Conservation (phyloP, 1,140 invertebrate genomes). For the Megathymus violae region DNA sequence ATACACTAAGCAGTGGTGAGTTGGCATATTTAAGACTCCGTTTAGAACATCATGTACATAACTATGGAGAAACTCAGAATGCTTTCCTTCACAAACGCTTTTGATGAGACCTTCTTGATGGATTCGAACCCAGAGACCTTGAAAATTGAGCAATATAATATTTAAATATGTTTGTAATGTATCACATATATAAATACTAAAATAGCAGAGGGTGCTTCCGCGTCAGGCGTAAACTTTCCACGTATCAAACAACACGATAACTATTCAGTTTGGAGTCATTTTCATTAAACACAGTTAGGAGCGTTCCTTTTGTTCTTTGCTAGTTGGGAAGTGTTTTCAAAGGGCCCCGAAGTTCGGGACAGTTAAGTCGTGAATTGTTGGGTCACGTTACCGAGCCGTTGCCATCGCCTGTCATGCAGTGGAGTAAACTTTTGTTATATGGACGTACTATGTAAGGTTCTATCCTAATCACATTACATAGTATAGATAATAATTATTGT, state of each 20-base stretch:
- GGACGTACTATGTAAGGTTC: not conserved
- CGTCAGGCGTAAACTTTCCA: not conserved
- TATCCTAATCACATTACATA: not conserved
- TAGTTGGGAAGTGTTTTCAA: conserved; percentile 10
- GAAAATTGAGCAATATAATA: no score
- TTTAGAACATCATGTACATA: no score
- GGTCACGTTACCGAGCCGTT: conserved; percentile 3
- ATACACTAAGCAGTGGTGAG: no score
- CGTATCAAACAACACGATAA: not conserved
- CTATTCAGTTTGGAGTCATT: not conserved
- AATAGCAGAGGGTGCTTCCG: not conserved
- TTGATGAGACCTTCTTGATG: no score
- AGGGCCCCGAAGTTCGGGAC: conserved; percentile 9
- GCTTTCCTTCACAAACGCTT: no score
- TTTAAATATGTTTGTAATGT: no score
- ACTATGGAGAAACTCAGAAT: no score
- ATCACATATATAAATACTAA: no score
- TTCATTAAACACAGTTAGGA: conserved; percentile 14
- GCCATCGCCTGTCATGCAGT: conserved; percentile 10
- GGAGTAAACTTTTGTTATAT: conserved; percentile 5
- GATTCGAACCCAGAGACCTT: no score
- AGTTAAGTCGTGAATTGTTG: conserved; percentile 12
- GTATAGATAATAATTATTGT: no score
- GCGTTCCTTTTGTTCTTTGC: conserved; percentile 12
- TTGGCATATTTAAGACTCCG: no score